A percentile compares a stretch with the other conserved stretches of the same genome.
These are phyloP conservation scores for Darevskia nairensis DNA, from an alignment of 2,797 vertebrate species.

Conservation along the genomic window DNA sequence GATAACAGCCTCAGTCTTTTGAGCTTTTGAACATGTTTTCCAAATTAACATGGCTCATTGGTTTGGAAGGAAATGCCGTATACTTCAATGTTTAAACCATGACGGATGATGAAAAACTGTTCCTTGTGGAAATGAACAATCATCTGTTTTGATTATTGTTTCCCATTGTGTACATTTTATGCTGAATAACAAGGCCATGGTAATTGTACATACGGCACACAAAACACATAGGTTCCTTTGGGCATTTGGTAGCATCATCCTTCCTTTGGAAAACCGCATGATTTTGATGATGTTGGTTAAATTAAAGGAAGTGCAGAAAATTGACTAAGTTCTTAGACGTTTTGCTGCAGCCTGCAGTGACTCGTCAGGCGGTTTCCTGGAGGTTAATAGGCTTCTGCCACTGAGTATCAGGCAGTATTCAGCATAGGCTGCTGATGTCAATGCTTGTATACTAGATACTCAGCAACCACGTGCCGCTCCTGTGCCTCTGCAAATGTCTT, in stretches of 20 bases:
- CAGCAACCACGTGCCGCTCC: background rate
- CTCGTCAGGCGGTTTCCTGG: too few species aligned
- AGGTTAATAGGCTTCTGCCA: too few species aligned
- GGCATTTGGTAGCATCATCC: background rate
- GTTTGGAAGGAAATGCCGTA: slow-evolving; percentile 32
- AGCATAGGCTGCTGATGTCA: too few species aligned
- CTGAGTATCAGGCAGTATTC: too few species aligned
- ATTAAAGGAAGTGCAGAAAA: background rate
- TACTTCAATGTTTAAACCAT: slow-evolving; percentile 18
- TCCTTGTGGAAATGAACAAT: slow-evolving; percentile 48
- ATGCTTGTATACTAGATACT: background rate
- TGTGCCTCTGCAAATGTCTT: too few species aligned
- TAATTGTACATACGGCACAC: background rate
- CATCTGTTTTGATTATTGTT: slow-evolving; percentile 34
- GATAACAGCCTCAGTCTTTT: slow-evolving; percentile 48
- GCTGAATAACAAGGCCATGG: background rate
- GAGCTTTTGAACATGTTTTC: slow-evolving; percentile 64
- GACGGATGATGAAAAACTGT: slow-evolving; percentile 12
- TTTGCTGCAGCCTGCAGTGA: too few species aligned
- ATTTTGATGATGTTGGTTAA: background rate
- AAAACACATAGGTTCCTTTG: background rate
- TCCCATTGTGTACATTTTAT: background rate
- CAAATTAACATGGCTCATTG: slow-evolving; percentile 44
- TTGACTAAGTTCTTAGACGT: background rate
- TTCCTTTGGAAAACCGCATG: background rate